Evolutionary conservation across 2,113 vertebrate genomes (phyloP).

Genomic region (Erythrocercus mccallii): DNA sequence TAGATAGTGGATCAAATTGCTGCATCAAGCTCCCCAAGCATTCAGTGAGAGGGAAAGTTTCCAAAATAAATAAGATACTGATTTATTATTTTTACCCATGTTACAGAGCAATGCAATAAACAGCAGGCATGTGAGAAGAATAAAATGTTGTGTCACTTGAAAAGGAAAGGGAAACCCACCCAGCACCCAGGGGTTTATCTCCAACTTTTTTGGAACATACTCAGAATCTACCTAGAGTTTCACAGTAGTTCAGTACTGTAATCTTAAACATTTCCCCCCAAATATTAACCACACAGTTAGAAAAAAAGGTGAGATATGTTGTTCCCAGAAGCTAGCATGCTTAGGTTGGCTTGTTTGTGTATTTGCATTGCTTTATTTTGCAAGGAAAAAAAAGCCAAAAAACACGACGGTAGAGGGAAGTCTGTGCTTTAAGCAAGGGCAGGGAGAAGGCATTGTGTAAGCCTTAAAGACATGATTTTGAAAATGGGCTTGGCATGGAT

Average conservation of each 20-base stretch:
- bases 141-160: not conserved
- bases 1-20: not conserved
- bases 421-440: not conserved
- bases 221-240: not conserved
- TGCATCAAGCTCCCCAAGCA: not conserved
- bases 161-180: not conserved
- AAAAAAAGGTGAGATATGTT: not conserved
- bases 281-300: not conserved
- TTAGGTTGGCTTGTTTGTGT: not conserved
- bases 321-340: not conserved
- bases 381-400: not conserved
- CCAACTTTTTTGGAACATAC: not conserved
- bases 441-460: not conserved
- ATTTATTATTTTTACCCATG: not conserved
- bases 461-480: not conserved
- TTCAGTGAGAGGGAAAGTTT: not conserved
- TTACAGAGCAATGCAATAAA: not conserved
- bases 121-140: not conserved
- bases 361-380: not conserved
- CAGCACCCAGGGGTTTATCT: not conserved
- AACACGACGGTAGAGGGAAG: not conserved
- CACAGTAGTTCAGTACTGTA: not conserved
- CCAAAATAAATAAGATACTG: accelerated
- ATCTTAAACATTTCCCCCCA: not conserved
- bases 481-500: not conserved